Base-by-base conservation (phyloP, 2,888 invertebrate species). In the Dysmachus trigonus region DNA sequence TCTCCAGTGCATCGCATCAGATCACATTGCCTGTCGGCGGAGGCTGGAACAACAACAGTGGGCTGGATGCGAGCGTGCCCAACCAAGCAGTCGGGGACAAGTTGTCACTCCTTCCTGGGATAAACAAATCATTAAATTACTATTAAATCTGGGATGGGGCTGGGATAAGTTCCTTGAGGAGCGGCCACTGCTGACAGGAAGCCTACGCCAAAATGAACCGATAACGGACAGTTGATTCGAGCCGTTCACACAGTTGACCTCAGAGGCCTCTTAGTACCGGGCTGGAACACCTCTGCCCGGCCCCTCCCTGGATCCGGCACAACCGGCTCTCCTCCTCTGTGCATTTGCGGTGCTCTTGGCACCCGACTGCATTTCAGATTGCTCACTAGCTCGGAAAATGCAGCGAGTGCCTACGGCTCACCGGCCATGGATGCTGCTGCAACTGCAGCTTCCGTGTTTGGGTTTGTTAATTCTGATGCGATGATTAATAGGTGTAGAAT, bases 381-480 rank as follows among this genome's bases (percentile, higher is more conserved):
- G 85, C 41, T 74, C 74, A 38, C 51, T 33, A 74, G 41, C 47
- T 85, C 47, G 85, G 85, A 85, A 85, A 85, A 85, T 73, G 74
- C 73, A 85, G 18, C 51, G n/a, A 51, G 41, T 41, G 72, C 72
- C 73, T 30, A 72, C 27, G 31, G 72, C 15, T 72, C 31, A 72
- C 72, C 30, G 72, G 72, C 30, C 73, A 33, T 74, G 74, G 85
- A 85, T 85, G 85, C 51, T n/a, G 13, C 47, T 51, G 27, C n/a
- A n/a, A n/a, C 85, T 74, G 74, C 83, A 83, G 83, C 74, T 85
- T 85, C 85, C 85, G 85, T 85, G 85, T 85, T 85, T 85, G 74
- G 74, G 85, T 85, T 85, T 85, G 85, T 85, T 85, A 85, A 85
- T 74, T 85, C 85, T 74, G 85, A 74, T 85, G 85, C 74, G 85